These are phyloP conservation scores for Notothenia coriiceps DNA, from an alignment of 2,113 vertebrate genomes.

Conservation along the genomic window DNA sequence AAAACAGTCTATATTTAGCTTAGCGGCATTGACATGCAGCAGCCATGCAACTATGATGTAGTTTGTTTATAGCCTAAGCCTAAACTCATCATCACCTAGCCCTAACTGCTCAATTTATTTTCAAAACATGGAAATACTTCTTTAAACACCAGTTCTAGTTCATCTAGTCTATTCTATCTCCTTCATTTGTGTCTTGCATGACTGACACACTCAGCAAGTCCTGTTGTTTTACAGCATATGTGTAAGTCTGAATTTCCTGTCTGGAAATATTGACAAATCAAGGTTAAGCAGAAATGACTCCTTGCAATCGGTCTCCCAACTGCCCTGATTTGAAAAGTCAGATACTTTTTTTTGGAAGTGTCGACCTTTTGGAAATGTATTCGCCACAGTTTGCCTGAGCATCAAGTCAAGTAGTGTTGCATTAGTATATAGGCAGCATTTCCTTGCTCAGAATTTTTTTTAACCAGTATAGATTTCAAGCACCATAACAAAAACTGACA, in stretches of 20 bases:
- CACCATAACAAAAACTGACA: conserved; percentile 5
- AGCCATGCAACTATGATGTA: too few species aligned
- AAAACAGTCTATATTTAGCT: too few species aligned
- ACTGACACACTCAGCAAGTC: background rate
- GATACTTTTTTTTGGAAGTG: background rate
- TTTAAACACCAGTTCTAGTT: background rate
- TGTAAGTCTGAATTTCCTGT: conserved; percentile 26
- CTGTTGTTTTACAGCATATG: conserved; percentile 4
- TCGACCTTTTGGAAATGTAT: background rate
- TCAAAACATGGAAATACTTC: background rate
- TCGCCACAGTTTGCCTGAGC: background rate
- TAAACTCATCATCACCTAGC: too few species aligned
- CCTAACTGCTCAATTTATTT: background rate
- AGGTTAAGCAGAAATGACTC: background rate
- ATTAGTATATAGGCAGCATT: background rate
- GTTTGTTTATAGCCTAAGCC: too few species aligned
- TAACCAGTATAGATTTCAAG: conserved; percentile 4
- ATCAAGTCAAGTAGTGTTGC: conserved; percentile 15
- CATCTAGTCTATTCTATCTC: background rate
- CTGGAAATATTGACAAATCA: background rate
- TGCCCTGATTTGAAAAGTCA: background rate
- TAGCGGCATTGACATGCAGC: too few species aligned
- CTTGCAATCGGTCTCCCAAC: background rate
- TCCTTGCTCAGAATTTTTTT: conserved; percentile 7
- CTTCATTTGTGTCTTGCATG: background rate